Evolutionary conservation across 2,888 invertebrate genomes (phyloP).

Genomic region (Ophraella communa): DNA sequence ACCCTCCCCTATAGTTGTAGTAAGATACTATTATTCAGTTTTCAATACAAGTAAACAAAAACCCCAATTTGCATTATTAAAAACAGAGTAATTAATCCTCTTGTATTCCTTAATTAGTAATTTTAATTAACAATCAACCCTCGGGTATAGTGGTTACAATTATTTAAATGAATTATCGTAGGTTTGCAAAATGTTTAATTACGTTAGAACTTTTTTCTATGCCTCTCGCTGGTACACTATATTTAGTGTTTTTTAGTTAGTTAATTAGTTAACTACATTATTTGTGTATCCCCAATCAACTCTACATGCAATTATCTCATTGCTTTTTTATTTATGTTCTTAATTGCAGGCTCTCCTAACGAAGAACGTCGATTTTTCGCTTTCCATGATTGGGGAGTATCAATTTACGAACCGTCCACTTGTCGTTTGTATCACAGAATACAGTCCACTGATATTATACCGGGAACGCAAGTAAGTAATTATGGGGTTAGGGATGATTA

Average conservation of each 20-base stretch:
- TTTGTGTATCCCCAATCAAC: conserved; percentile 38
- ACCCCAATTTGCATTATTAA: too few relatives aligned
- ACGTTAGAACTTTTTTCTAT: neutral
- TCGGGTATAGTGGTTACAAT: too few relatives aligned
- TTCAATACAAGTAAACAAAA: too few relatives aligned
- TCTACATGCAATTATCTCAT: neutral
- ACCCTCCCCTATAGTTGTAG: too few relatives aligned
- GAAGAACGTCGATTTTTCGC: conserved; percentile 74
- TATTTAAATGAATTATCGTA: neutral
- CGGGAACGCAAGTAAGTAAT: conserved; percentile 67
- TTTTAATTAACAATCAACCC: too few relatives aligned
- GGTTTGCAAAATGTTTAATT: neutral
- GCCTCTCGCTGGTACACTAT: neutral
- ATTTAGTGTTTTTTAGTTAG: neutral
- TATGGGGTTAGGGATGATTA: neutral
- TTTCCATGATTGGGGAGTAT: conserved; percentile 78
- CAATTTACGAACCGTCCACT: conserved; percentile 74
- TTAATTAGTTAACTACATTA: conserved; percentile 21
- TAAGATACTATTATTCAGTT: too few relatives aligned
- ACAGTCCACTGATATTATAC: conserved; percentile 72
- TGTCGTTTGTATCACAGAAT: conserved; percentile 76
- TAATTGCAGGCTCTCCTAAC: conserved; percentile 63
- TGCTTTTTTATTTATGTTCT: neutral
- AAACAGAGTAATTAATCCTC: too few relatives aligned
- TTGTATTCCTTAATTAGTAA: too few relatives aligned